A percentile compares a stretch with the other conserved stretches of the same genome.
Conservation (phyloP, 2,113 vertebrate genomes). For the Caretta caretta region DNA sequence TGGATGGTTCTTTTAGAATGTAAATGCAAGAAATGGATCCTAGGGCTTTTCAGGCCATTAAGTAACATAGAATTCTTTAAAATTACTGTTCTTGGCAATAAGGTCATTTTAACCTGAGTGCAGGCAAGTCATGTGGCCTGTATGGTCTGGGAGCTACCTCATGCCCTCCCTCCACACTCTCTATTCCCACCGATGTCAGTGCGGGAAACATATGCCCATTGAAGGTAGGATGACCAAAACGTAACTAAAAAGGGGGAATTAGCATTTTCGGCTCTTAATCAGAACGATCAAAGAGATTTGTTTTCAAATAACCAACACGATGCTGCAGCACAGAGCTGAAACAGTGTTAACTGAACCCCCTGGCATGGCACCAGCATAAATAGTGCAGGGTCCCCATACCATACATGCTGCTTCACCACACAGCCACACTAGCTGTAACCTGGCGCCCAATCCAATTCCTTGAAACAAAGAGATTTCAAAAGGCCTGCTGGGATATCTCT, state of each 20-base stretch:
- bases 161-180: too few species aligned
- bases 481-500: background rate
- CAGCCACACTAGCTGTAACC: background rate
- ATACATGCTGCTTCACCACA: rapidly evolving
- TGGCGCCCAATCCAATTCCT: rapidly evolving
- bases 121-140: background rate
- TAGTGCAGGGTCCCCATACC: background rate
- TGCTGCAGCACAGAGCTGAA: background rate
- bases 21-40: background rate
- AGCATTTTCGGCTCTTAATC: background rate
- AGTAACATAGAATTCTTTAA: background rate
- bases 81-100: background rate
- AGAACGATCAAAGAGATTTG: background rate
- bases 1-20: background rate
- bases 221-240: background rate
- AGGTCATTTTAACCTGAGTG: background rate
- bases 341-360: background rate
- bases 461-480: background rate
- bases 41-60: background rate
- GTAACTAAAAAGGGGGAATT: rapidly evolving
- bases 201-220: background rate
- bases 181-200: background rate
- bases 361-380: background rate
- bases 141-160: background rate
- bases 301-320: background rate